Base-by-base conservation (phyloP, 1,140 invertebrate genomes). In the Reticulitermes speratus region DNA sequence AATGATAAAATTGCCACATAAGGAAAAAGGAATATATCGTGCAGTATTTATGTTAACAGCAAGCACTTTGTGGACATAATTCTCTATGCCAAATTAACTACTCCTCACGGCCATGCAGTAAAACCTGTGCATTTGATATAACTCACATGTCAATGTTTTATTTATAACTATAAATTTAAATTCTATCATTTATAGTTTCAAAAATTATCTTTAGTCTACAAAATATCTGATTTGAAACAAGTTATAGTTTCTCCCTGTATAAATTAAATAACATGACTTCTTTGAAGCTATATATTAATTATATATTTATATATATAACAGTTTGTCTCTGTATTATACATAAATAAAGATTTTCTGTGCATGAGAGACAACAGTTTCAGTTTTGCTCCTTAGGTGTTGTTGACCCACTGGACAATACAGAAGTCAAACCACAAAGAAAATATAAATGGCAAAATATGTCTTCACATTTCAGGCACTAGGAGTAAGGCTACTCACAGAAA, bases 371-470 rank as follows among this genome's bases (percentile, higher is more conserved):
- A 30, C n/a, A 75, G 65, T 75, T 75, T 30, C 8, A 11, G n/a
- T 65, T 65, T 75, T 75, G 11, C 65, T 12, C n/a, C 14, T 14
- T 75, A 75, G 65, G 25, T 30, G n/a, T 75, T 75, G n/a, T 25
- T n/a, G n/a, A 30, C 14, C 25, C 7, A n/a, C 65, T 30, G 14
- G 65, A 75, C 65, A 75, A 25, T 75, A 75, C 25, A 75, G 65
- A 75, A 75, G 65, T 75, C 65, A 75, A 75, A 75, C 65, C 25
- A 75, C 65, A 75, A 75, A n/a, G n/a, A 75, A 75, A 75, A 75
- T 75, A 75, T 25, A 75, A 75, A 75, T 30, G 65, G 65, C 65
- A 75, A 75, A 65, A 65, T 65, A 65, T 65, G 1, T 65, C 59
- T 65, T 65, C 19, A 75, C 65, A 75, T 75, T 75, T 75, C 65